Conservation (phyloP, 2,113 vertebrate genomes). For the Seriola rivoliana region DNA sequence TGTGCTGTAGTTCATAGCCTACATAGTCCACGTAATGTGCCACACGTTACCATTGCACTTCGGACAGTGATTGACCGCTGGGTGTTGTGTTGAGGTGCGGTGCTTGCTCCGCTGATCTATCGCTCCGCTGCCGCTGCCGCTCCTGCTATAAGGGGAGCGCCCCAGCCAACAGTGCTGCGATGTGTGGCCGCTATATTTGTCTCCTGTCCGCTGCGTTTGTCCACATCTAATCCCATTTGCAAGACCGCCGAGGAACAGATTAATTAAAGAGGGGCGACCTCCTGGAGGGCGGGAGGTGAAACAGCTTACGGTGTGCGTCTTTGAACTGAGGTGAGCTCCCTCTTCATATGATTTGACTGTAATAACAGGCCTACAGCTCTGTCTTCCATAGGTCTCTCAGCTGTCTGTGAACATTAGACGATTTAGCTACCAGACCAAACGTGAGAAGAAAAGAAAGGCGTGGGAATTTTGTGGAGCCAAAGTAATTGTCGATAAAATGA, state of each 20-base stretch:
- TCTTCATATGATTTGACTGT: constrained; percentile 1
- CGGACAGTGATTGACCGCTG: constrained; percentile 12
- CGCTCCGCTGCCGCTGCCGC: constrained; percentile 25
- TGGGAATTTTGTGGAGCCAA: neutral
- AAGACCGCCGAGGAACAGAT: constrained; percentile 6
- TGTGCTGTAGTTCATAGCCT: neutral
- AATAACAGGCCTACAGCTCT: constrained; percentile 15
- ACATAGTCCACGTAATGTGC: too few relatives aligned
- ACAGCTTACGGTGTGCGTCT: constrained; percentile 19
- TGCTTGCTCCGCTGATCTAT: neutral
- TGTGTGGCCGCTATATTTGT: constrained; percentile 9
- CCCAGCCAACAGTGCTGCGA: constrained; percentile 35
- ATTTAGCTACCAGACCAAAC: neutral
- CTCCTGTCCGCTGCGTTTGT: neutral
- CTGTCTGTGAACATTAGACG: neutral
- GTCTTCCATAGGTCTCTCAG: neutral
- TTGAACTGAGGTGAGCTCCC: constrained; percentile 60
- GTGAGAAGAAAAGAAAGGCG: neutral
- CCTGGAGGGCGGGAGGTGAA: constrained; percentile 27
- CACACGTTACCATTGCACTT: neutral
- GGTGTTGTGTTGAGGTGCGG: constrained; percentile 16
- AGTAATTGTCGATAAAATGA: neutral
- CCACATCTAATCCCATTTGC: constrained; percentile 32
- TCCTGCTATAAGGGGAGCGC: constrained; percentile 56
- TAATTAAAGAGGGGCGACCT: constrained; percentile 3